A percentile compares a stretch with the other conserved stretches of the same genome.
phyloP scores from a whole-genome alignment of 2,113 vertebrate species.

The Limnothrissa miodon region DNA sequence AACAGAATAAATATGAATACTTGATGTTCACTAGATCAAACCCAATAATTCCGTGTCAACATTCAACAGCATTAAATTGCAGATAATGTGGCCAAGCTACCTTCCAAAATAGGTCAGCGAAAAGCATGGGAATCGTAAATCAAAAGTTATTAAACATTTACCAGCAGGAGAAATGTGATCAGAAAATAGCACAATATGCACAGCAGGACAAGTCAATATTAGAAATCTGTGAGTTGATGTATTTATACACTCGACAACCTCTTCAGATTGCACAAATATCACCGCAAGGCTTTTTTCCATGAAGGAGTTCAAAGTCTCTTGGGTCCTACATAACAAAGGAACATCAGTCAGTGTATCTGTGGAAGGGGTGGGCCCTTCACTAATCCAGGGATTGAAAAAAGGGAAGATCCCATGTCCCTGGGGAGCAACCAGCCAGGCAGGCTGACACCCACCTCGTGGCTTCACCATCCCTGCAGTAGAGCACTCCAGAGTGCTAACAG shows the following conservation, averaged over 20 bases:
- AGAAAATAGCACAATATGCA: conserved; percentile 25
- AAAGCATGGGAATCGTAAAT: conserved; percentile 45
- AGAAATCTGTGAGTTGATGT: neutral
- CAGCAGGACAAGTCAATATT: neutral
- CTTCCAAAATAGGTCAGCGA: conserved; percentile 47
- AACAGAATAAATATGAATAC: neutral
- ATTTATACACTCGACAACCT: neutral
- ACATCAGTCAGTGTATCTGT: conserved; percentile 17
- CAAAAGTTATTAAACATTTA: conserved; percentile 44
- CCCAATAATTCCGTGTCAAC: neutral
- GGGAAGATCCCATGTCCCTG: conserved; percentile 30
- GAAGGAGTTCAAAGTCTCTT: conserved; percentile 31
- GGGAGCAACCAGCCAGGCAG: conserved; percentile 19
- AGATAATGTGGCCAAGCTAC: neutral
- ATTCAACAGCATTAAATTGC: neutral
- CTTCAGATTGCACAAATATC: neutral
- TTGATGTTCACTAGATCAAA: neutral
- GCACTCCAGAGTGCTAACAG: conserved; percentile 18
- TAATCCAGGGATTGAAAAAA: conserved; percentile 39
- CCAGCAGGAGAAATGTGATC: conserved; percentile 32
- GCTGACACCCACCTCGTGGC: conserved; percentile 31
- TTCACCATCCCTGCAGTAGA: conserved; percentile 11
- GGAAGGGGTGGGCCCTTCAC: conserved; percentile 17
- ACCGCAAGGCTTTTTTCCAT: conserved; percentile 1
- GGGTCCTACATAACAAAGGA: conserved; percentile 34